Evolutionary conservation across 2,113 vertebrate genomes (phyloP), one percentile per base, ranked within the genome.

Genomic region (Grammatotria lemairii): DNA sequence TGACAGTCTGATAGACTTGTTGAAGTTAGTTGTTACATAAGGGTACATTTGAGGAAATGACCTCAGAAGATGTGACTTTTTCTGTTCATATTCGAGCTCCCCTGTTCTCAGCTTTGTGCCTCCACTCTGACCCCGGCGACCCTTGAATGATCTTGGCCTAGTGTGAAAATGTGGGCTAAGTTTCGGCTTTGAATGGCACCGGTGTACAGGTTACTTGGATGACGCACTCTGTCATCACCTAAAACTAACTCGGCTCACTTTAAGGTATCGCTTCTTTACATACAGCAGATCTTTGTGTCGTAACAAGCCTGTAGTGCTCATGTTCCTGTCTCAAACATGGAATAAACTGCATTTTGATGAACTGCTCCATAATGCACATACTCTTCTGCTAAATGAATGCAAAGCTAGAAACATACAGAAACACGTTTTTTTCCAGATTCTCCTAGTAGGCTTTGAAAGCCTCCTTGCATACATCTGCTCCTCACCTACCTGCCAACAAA

Each of bases 401-500:
- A 84, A 89, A 89, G 26, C 35, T 73, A 70, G 4, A 88, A 82
- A 80, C 57, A 63, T 10, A 54, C 45, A 51, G n/a, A 80, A 55
- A 86, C 19, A 75, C 40, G 80, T 54, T 70, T 54, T 70, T 79
- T 47, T 53, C 63, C 14, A 3, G 82, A 84, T 90, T 93, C 49
- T 80, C 83, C 85, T 55, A 83, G 45, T 80, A 82, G 82, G 84
- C 85, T 82, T 45, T 63, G 35, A 45, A 78, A 82, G 78, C 90
- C 88, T 88, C 19, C 8, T 89, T 85, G 82, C 19, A 89, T n/a
- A n/a, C 2, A n/a, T 10, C 5, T n/a, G 11, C 8, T 73, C 85
- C 31, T 91, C n/a, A 83, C 87, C 90, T 93, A 84, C 83, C 58
- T 82, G 85, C 84, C 49, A 89, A 91, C 92, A 92, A 93, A 95